Evolutionary conservation across 2,113 vertebrate species (phyloP), one percentile per base, ranked within the genome.

Genomic region (Pedetes capensis): DNA sequence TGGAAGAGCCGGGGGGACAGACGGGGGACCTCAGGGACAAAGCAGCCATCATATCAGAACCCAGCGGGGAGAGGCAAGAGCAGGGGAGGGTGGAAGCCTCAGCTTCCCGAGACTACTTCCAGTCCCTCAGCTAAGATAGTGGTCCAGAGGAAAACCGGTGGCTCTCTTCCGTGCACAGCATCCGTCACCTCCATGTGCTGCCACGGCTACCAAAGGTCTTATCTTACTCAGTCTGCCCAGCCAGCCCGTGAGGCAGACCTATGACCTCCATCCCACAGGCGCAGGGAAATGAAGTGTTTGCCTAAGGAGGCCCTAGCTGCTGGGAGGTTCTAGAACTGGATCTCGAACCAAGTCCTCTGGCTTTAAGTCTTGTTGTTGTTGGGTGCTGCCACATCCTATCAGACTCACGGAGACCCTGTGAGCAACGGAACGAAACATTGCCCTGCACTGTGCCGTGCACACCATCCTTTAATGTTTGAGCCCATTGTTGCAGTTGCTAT

Each of bases 151-250:
- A 23, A 29, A 9, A 42, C 14, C 0, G 9, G 2, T 0, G 27
- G 12, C 27, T 18, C 3, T 25, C 23, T 1, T 29, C 47, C 5
- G 2, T 0, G 10, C 6, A 14, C 2, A 1, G 68, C 16, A 13
- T 29, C 29, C 9, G n/a, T 49, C 66, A n/a, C n/a, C n/a, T n/a
- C n/a, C n/a, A n/a, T 25, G 14, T 4, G 8, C 27, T 4, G 4
- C 8, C 3, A 4, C n/a, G 5, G 23, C 22, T 4, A 42, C 83
- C 34, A 0, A 7, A 0, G 1, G 1, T 57, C 63, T n/a, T 11
- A 27, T 53, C 18, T 42, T 20, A 55, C 16, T n/a, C 27, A 17
- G 34, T 8, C 44, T 17, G 51, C 37, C 8, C 3, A 16, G 18
- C 18, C 4, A 55, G 59, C 42, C 51, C 0, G 0, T 1, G 44